A percentile compares a stretch with the other conserved stretches of the same genome.
Evolutionary conservation across 2,113 vertebrate genomes (phyloP).

Genomic region (Hyaena hyaena): DNA sequence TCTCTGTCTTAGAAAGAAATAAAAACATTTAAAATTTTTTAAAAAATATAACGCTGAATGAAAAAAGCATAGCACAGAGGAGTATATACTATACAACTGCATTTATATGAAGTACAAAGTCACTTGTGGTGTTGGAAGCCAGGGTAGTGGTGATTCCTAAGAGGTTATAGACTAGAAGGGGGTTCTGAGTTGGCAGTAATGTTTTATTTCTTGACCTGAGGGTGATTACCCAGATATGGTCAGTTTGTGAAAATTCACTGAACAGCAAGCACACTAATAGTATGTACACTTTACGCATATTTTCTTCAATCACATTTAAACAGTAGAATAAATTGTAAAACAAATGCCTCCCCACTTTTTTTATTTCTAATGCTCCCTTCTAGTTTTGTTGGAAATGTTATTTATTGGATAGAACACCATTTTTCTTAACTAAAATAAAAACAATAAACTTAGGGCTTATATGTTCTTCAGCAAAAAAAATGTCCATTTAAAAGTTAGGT

Average conservation of each 20-base stretch:
- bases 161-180: not conserved
- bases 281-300: not conserved
- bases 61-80: not conserved
- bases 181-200: not conserved
- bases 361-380: not conserved
- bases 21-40: too few species aligned
- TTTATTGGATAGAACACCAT: not conserved
- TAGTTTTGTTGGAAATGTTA: not conserved
- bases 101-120: not conserved
- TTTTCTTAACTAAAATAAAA: not conserved
- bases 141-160: not conserved
- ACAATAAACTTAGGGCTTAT: not conserved
- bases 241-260: not conserved
- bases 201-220: not conserved
- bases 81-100: not conserved
- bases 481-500: not conserved
- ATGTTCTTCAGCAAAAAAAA: not conserved
- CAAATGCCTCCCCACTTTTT: not conserved
- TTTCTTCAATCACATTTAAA: not conserved
- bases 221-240: too few species aligned
- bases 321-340: conserved; percentile 6
- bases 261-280: not conserved
- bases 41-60: not conserved
- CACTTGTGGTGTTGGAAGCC: not conserved
- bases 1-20: too few species aligned